These are phyloP conservation scores for Crotalus horridus DNA, from an alignment of 2,113 vertebrate genomes.

Conservation along the genomic window DNA sequence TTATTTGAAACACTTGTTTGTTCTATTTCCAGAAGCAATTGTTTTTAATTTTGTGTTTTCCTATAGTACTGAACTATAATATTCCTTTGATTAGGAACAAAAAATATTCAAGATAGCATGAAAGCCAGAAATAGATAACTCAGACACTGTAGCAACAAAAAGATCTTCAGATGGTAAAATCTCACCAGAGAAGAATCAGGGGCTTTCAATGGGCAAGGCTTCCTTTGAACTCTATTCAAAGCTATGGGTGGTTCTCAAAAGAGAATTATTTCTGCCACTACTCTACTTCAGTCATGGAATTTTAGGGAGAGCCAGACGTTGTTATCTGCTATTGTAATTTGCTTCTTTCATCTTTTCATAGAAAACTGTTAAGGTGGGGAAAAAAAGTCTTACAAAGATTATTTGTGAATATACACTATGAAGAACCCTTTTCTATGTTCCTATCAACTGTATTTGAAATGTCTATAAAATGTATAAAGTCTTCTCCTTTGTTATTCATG, in stretches of 20 bases:
- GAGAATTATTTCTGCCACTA: not conserved
- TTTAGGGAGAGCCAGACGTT: not conserved
- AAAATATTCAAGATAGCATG: not conserved
- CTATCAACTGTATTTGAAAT: not conserved
- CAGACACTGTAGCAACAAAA: not conserved
- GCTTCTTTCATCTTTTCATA: not conserved
- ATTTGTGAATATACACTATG: not conserved
- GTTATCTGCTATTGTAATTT: not conserved
- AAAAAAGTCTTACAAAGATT: not conserved
- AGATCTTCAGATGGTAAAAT: not conserved
- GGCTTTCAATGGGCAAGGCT: not conserved
- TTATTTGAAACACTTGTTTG: not conserved
- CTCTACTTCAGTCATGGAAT: not conserved
- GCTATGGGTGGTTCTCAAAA: not conserved
- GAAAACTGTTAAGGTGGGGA: not conserved
- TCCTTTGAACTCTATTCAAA: not conserved
- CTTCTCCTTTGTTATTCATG: not conserved
- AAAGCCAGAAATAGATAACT: not conserved
- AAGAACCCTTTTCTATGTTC: not conserved
- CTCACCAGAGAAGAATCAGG: not conserved
- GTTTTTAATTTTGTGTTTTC: not conserved
- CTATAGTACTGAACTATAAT: not conserved
- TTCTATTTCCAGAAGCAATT: not conserved
- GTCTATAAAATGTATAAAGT: not conserved
- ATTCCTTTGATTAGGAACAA: not conserved